A percentile compares a stretch with the other conserved stretches of the same genome.
These are phyloP conservation scores for Pterocles burchelli DNA, from an alignment of 2,113 vertebrate genomes.

Conservation along the genomic window DNA sequence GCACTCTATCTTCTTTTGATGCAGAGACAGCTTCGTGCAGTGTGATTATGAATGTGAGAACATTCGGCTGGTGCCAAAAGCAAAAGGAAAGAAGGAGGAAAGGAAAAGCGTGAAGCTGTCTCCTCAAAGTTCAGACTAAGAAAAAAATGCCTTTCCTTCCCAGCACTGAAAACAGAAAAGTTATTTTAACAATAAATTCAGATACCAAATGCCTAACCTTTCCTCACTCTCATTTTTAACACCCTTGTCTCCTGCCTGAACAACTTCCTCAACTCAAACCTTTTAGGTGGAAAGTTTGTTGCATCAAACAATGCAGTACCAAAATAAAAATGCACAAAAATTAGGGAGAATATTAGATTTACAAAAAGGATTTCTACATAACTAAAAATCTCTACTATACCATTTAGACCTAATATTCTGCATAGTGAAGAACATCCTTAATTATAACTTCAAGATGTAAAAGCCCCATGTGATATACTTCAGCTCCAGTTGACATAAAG, in stretches of 20 bases:
- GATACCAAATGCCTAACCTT: background rate
- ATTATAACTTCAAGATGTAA: background rate
- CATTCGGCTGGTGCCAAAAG: background rate
- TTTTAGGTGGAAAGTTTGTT: background rate
- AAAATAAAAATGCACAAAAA: background rate
- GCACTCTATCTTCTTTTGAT: background rate
- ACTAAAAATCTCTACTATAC: background rate
- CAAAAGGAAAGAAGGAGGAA: background rate
- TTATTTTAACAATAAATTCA: background rate
- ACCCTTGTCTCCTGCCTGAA: background rate
- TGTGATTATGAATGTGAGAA: background rate
- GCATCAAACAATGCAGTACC: background rate
- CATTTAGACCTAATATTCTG: background rate
- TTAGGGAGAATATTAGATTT: background rate
- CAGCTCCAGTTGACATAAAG: background rate
- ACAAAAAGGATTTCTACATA: background rate
- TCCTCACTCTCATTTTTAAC: background rate
- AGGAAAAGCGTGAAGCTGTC: background rate
- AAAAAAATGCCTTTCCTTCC: background rate
- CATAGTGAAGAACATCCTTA: background rate
- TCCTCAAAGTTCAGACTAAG: background rate
- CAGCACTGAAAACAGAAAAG: background rate
- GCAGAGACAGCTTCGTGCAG: background rate
- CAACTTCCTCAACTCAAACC: background rate
- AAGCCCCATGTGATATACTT: background rate